Percentiles rank a stretch among this genome's conserved stretches.
Evolutionary conservation across 2,113 vertebrate species (phyloP).

Genomic region (Seriola aureovittata): DNA sequence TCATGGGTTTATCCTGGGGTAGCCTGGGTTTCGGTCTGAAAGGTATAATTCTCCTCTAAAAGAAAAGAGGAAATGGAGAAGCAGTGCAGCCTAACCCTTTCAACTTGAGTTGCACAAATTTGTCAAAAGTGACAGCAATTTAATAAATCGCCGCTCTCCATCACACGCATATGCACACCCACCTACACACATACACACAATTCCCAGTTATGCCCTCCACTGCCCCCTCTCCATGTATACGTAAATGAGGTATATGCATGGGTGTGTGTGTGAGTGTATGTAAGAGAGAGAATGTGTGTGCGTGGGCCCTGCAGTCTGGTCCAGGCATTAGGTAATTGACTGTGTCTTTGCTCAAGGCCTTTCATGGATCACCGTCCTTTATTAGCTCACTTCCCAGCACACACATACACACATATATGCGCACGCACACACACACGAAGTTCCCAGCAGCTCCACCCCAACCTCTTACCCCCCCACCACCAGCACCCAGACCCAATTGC

Average conservation of each 20-base stretch:
- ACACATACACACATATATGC: slow-evolving; percentile 47
- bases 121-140: slow-evolving; percentile 88
- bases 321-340: slow-evolving; percentile 88
- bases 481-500: slow-evolving; percentile 84
- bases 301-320: slow-evolving; percentile 77
- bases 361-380: slow-evolving; percentile 88
- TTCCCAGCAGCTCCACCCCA: slow-evolving; percentile 84
- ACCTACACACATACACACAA: slow-evolving; percentile 73
- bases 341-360: slow-evolving; percentile 88
- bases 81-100: slow-evolving; percentile 73
- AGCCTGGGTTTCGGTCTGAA: slow-evolving; percentile 35
- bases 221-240: slow-evolving; percentile 81
- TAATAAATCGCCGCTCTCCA: slow-evolving; percentile 84
- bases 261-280: slow-evolving; percentile 45
- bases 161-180: slow-evolving; percentile 78
- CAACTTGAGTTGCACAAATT: slow-evolving; percentile 83
- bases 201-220: slow-evolving; percentile 80
- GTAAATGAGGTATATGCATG: slow-evolving; percentile 81
- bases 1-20: slow-evolving; percentile 5
- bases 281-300: slow-evolving; percentile 64
- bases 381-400: slow-evolving; percentile 86
- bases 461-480: slow-evolving; percentile 79
- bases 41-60: slow-evolving; percentile 39
- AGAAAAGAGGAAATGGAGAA: slow-evolving; percentile 58
- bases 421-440: slow-evolving; percentile 56